Conservation (phyloP, 2,113 vertebrate species). For the Phoenicopterus ruber region DNA sequence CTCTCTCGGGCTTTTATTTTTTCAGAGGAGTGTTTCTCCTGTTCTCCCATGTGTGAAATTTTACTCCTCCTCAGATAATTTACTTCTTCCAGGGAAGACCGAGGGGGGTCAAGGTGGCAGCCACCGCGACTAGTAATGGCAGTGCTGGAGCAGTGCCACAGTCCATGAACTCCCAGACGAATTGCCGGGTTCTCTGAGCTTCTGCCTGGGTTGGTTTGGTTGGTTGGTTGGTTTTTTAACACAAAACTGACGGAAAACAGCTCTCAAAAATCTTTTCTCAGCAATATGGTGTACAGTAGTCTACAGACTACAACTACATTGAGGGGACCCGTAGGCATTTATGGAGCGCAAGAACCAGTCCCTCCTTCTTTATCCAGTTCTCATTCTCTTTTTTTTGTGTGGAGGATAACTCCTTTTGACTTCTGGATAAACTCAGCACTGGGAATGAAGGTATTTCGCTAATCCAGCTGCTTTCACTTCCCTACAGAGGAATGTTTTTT, state of each 20-base stretch:
- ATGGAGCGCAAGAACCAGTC: not conserved
- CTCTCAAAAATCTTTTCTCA: not conserved
- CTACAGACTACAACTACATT: not conserved
- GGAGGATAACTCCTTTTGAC: not conserved
- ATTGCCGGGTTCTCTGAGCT: not conserved
- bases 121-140: not conserved
- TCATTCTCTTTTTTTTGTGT: not conserved
- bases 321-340: not conserved
- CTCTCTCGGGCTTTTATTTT: not conserved
- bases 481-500: not conserved
- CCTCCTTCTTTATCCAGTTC: not conserved
- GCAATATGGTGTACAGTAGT: not conserved
- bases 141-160: not conserved
- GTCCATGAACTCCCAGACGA: not conserved
- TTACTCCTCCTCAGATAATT: not conserved
- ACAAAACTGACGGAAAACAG: not conserved
- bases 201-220: not conserved
- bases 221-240: not conserved
- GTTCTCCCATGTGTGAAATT: not conserved
- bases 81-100: not conserved
- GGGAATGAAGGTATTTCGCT: not conserved
- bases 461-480: not conserved
- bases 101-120: not conserved
- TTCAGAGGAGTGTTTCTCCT: not conserved
- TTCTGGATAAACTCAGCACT: not conserved